Base-by-base conservation (phyloP, 2,888 invertebrate species). In the Eulithis testata region DNA sequence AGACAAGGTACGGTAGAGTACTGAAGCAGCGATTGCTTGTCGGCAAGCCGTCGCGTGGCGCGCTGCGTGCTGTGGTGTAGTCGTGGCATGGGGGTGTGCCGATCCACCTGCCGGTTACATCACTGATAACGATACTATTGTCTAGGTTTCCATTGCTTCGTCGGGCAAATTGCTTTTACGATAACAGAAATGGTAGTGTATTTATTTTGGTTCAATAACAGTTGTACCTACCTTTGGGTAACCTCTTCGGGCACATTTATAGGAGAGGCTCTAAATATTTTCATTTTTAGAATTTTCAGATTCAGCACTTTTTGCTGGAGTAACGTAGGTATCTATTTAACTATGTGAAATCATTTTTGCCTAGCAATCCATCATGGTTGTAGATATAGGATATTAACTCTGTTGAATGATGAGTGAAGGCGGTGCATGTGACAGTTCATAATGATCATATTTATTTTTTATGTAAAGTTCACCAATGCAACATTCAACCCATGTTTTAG, bases 1-100 rank as follows among this genome's bases (percentile, higher is more conserved):
- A 77, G 64, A 60, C 76, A 81, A 88, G 88, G 88, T 86, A 83
- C 89, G 71, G 82, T 83, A 84, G 76, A 82, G 81, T 75, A 88
- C 89, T 88, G 63, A 53, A 14, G 37, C 51, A 31, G 11, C 52
- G 54, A 3, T 14, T 5, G 61, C 11, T 12, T 12, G 36, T 12
- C 52, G 44, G 44, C n/a, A 44, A 71, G 70, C 53, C 58, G 68
- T 64, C 68, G 65, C 64, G 57, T 55, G 55, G 61, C 59, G 66
- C 72, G 59, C 56, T 31, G 70, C 68, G 69, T 61, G 68, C 50
- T 59, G 37, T 60, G 57, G 73, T 67, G 73, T 66, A 68, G 64
- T 56, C 68, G 63, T 59, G 69, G 52, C 65, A 53, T 64, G 70
- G 65, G 68, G 69, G 69, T 60, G 76, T 63, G 63, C 57, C 70